Conservation (phyloP, 2,113 vertebrate genomes). For the Ramphastos sulfuratus region DNA sequence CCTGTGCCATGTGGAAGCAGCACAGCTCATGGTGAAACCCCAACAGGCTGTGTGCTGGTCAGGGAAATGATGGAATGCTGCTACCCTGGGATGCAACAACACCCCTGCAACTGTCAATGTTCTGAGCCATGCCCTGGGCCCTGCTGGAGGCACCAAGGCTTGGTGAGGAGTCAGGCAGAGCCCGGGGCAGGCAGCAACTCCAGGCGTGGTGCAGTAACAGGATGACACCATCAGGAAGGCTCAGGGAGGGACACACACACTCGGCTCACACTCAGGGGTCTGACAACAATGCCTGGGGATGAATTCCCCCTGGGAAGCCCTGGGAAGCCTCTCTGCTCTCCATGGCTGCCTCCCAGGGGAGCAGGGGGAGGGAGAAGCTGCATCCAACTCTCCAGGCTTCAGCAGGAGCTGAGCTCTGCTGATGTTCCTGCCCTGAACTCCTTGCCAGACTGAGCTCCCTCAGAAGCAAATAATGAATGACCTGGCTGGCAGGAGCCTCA, state of each 20-base stretch:
- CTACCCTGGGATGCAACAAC: not conserved
- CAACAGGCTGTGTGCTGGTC: rapidly evolving
- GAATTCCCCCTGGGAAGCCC: conserved; percentile 19
- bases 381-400: conserved; percentile 24
- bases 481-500: not conserved
- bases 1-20: not conserved
- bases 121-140: not conserved
- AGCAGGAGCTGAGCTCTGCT: conserved; percentile 12
- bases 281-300: conserved; percentile 36
- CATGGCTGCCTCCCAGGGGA: not conserved
- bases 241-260: not conserved
- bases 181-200: not conserved
- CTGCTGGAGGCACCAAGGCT: not conserved
- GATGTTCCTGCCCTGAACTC: conserved; percentile 36
- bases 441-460: conserved; percentile 42
- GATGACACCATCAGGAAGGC: not conserved
- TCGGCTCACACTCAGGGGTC: conserved; percentile 27
- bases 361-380: not conserved
- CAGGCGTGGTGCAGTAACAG: rapidly evolving
- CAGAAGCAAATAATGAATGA: conserved; percentile 35
- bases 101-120: not conserved
- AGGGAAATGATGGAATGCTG: too few species aligned
- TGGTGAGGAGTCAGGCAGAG: not conserved
- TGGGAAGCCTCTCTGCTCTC: conserved; percentile 27
- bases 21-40: not conserved